A percentile compares a stretch with the other conserved stretches of the same genome.
Evolutionary conservation across 92 coral and sea anemone species (phyloP).

Genomic region (Palythoa grandis): DNA sequence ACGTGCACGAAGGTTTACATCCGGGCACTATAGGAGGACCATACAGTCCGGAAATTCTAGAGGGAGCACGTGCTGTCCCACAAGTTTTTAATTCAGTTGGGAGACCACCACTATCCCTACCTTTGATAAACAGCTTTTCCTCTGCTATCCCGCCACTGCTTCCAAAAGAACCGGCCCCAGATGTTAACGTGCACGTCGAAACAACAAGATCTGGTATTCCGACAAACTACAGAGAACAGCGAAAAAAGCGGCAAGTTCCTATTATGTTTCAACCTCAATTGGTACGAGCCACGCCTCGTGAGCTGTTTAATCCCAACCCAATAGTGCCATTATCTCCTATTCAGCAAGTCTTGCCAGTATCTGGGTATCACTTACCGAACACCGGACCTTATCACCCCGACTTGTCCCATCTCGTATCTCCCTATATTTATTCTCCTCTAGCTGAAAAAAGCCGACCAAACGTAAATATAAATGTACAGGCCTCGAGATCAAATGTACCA

Average conservation of each 20-base stretch:
- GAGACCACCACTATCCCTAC: slow-evolving; percentile 1
- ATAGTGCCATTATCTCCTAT: slow-evolving; percentile 32
- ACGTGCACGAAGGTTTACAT: neutral
- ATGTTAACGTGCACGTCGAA: slow-evolving; percentile 76
- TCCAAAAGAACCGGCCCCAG: slow-evolving; percentile 48
- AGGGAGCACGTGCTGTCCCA: neutral
- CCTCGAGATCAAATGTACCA: slow-evolving; percentile 84
- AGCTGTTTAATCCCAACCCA: slow-evolving; percentile 37
- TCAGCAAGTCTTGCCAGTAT: neutral
- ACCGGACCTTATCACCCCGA: slow-evolving; percentile 10
- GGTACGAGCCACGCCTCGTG: slow-evolving; percentile 43
- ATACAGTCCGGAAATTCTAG: slow-evolving; percentile 29
- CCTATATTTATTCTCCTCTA: slow-evolving; percentile 40
- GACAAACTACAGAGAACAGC: slow-evolving; percentile 12
- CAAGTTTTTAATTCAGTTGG: neutral
- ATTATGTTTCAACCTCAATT: slow-evolving; percentile 58
- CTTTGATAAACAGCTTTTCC: slow-evolving; percentile 1
- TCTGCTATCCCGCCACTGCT: neutral
- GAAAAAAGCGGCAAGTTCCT: slow-evolving; percentile 65
- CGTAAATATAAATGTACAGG: slow-evolving; percentile 91
- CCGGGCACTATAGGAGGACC: slow-evolving; percentile 6
- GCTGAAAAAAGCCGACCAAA: slow-evolving; percentile 66
- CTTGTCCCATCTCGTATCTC: slow-evolving; percentile 34
- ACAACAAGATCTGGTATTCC: slow-evolving; percentile 88
- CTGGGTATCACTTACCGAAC: slow-evolving; percentile 26